Evolutionary conservation across 2,888 invertebrate species (phyloP), one percentile per base, ranked within the genome.

Genomic region (Acronicta alni): DNA sequence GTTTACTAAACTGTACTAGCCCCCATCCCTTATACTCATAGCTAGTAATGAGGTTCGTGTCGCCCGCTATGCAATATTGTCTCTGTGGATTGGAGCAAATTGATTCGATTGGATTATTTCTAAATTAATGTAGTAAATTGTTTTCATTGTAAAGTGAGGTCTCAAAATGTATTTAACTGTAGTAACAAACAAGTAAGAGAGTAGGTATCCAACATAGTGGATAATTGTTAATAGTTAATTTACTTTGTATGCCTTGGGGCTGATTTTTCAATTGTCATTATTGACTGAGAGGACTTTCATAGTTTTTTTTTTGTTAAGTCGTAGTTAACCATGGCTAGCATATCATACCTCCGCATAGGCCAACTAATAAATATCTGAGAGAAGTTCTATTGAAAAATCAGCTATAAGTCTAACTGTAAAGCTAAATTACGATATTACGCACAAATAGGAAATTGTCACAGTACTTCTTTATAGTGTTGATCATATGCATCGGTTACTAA

Each of bases 371-470:
- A 12, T 12, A 12, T 12, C 26, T 30, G 30, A 12, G 12, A 30
- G 12, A 26, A 30, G 30, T 12, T 30, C 10, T 30, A 12, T 3
- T 30, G 26, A 30, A 30, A 30, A 12, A 12, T 30, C 12, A 3
- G 12, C 35, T 5, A 55, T 73, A 72, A 55, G 58, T 75, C 59
- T 55, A 57, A 51, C 57, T 59, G 63, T 41, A 57, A 45, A 47
- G 17, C 20, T 46, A 67, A 47, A 52, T 52, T 43, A 59, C 38
- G 17, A n/a, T 45, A 57, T 73, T 59, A 58, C 77, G 81, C 82
- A 83, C 81, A 81, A 81, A 67, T 59, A 67, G 46, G 23, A 42
- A 48, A 44, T 46, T 39, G 47, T 57, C 73, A 72, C 72, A 67
- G 67, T 67, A 51, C 23, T 30, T 53, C 51, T 38, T 52, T 59